Evolutionary conservation across 2,888 invertebrate genomes (phyloP).

Genomic region (Lasiommata megera): DNA sequence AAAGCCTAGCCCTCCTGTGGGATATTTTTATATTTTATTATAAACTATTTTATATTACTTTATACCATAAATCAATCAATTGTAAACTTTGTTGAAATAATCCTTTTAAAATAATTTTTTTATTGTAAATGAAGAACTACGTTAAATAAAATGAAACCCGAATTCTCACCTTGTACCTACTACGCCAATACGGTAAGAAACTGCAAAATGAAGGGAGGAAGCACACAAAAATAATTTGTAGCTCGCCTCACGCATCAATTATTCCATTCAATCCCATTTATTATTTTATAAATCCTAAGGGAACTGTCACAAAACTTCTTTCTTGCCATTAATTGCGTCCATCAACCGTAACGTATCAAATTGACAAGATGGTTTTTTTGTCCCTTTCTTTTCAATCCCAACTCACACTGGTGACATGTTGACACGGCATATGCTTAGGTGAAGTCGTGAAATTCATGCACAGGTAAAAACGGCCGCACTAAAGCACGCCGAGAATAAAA

Average conservation of each 20-base stretch:
- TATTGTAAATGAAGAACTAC: too few relatives aligned
- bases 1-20: too few relatives aligned
- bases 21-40: too few relatives aligned
- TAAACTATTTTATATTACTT: too few relatives aligned
- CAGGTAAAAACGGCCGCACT: not conserved
- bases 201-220: not conserved
- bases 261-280: constrained; percentile 15
- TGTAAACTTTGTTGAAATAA: too few relatives aligned
- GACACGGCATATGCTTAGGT: constrained; percentile 58
- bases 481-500: not conserved
- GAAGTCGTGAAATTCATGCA: not conserved
- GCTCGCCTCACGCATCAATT: constrained; percentile 6
- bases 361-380: constrained; percentile 54
- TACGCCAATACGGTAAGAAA: not conserved
- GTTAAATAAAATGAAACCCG: too few relatives aligned
- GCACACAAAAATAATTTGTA: constrained; percentile 9
- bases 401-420: constrained; percentile 59
- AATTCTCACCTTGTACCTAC: not conserved
- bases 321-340: constrained; percentile 45
- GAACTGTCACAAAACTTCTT: constrained; percentile 18
- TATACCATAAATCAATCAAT: too few relatives aligned
- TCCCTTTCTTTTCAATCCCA: constrained; percentile 43
- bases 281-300: constrained; percentile 13
- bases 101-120: too few relatives aligned
- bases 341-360: constrained; percentile 58